phyloP scores from a whole-genome alignment of 2,888 invertebrate genomes.

The Pandemis heparana region DNA sequence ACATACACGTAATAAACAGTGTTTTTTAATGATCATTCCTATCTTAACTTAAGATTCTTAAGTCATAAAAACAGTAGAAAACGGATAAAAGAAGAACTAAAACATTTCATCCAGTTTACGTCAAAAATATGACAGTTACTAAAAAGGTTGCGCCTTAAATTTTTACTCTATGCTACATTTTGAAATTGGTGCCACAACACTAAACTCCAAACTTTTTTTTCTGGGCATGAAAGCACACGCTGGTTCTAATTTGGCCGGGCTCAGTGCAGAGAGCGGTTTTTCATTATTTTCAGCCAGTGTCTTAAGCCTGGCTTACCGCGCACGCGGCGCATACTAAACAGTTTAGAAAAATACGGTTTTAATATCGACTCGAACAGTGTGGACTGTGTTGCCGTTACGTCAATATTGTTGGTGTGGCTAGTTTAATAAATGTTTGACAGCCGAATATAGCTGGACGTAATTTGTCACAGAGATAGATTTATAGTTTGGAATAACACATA shows the following conservation, averaged over 20 bases:
- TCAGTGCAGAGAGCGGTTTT: constrained; percentile 69
- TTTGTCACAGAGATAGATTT: too few relatives aligned
- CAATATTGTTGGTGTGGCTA: not conserved
- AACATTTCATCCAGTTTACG: too few relatives aligned
- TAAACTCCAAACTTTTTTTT: constrained; percentile 25
- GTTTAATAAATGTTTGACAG: not conserved
- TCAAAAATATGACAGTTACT: too few relatives aligned
- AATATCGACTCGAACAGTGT: constrained; percentile 42
- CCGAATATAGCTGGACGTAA: too few relatives aligned
- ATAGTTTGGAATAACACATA: too few relatives aligned
- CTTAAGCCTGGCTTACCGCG: constrained; percentile 70
- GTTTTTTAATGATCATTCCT: too few relatives aligned
- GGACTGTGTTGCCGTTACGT: not conserved
- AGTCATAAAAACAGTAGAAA: too few relatives aligned
- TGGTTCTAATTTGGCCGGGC: constrained; percentile 73
- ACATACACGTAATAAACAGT: too few relatives aligned
- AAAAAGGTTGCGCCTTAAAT: too few relatives aligned
- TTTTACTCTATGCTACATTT: not conserved
- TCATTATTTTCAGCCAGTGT: constrained; percentile 76
- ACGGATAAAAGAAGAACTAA: too few relatives aligned
- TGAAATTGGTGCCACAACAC: constrained; percentile 10
- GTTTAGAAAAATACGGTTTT: constrained; percentile 50
- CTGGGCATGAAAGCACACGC: constrained; percentile 21
- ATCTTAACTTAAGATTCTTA: too few relatives aligned
- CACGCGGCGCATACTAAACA: constrained; percentile 64